Evolutionary conservation across 2,888 invertebrate genomes (phyloP), one percentile per base, ranked within the genome.

Genomic region (Amphimallon solstitiale): DNA sequence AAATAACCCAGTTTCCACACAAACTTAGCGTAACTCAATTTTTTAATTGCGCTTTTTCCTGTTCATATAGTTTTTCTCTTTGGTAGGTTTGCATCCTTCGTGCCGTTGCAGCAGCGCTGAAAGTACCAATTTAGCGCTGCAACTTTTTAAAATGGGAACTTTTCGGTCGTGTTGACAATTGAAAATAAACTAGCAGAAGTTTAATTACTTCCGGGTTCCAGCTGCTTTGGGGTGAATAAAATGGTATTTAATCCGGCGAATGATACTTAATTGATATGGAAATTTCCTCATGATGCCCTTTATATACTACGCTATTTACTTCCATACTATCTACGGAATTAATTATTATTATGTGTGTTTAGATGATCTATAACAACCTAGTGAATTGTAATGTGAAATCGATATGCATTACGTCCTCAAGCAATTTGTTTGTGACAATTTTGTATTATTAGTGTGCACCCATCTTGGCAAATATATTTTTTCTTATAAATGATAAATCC

Each of bases 1-100:
- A 56, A 21, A 56, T 40, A 15, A 23, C 14, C 23, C 14, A 40
- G 35, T 34, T 51, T 51, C n/a, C 17, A 9, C 38, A 15, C 40
- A 23, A 56, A 56, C 56, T 56, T 56, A 40, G 23, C 40, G 21
- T 56, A 40, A 56, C 23, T 56, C 43, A 40, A 56, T 56, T 56
- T 56, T 56, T 40, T 51, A 51, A 51, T 51, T 35, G 35, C 35
- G 35, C 35, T 51, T 51, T 51, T 51, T 51, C 10, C 35, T 51
- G 9, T 9, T 51, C 17, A 12, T 15, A 15, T 2, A 6, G 6
- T 35, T 15, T 17, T 35, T 35, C 35, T 29, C 10, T 7, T 9
- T 29, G 5, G 5, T 29, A 5, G 9, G 29, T 29, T 37, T 51
- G 35, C 51, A 17, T 51, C 12, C 48, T 49, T 21, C 14, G 14